These are phyloP conservation scores for Dromococcyx pavoninus DNA, from an alignment of 2,797 vertebrate genomes.

Conservation along the genomic window DNA sequence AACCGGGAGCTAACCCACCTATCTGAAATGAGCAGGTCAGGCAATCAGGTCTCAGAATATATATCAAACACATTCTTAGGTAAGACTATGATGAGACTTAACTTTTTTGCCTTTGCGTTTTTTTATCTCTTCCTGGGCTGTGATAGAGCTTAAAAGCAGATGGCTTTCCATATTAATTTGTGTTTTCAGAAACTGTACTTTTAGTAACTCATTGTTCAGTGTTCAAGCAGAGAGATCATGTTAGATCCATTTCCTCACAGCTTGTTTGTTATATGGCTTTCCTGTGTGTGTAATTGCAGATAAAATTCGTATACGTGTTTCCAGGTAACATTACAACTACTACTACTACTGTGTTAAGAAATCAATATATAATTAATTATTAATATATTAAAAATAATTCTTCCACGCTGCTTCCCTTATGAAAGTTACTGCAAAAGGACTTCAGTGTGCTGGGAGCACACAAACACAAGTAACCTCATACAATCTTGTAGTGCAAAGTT, in stretches of 20 bases:
- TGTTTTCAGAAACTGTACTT: not conserved
- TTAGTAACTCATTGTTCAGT: not conserved
- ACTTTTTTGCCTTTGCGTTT: not conserved
- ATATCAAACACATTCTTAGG: slow-evolving; percentile 98
- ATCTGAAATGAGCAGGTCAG: slow-evolving; percentile 98
- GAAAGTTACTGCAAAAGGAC: not conserved
- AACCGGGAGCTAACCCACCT: slow-evolving; percentile 96
- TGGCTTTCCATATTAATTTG: not conserved
- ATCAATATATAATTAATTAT: not conserved
- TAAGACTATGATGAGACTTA: slow-evolving; percentile 72
- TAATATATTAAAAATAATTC: not conserved
- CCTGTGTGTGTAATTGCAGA: not conserved
- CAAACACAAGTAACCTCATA: not conserved
- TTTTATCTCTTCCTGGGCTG: not conserved
- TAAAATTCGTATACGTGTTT: not conserved
- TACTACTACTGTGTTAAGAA: not conserved
- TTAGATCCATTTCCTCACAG: not conserved
- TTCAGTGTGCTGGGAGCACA: not conserved
- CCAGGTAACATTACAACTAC: not conserved
- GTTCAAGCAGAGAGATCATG: not conserved
- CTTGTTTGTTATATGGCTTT: not conserved
- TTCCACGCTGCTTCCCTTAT: not conserved
- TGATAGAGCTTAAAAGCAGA: not conserved
- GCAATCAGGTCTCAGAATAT: slow-evolving; percentile 98
- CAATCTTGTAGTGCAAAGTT: not conserved